Conservation (phyloP, 2,888 invertebrate genomes). For the Toxonevra muliebris region DNA sequence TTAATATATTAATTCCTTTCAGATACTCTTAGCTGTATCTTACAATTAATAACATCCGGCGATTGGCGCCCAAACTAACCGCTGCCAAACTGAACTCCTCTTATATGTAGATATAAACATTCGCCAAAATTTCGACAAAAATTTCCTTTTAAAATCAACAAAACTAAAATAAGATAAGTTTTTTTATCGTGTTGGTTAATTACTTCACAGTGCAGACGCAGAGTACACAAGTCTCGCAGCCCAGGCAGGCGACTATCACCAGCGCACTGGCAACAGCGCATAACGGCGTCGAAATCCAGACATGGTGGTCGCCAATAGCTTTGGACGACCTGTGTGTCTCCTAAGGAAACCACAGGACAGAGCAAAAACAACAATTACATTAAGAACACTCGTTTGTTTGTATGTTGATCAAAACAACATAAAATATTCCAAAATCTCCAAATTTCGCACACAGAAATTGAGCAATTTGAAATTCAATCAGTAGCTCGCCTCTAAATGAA, state of each 20-base stretch:
- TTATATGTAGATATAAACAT: slow-evolving; percentile 4
- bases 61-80: slow-evolving; percentile 30
- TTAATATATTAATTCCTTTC: no score
- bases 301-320: slow-evolving; percentile 21
- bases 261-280: slow-evolving; percentile 4
- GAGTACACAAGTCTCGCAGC: slow-evolving; percentile 15
- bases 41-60: slow-evolving; percentile 54
- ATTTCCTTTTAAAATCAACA: no score
- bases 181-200: slow-evolving; percentile 33
- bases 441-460: slow-evolving; percentile 55
- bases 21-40: no score
- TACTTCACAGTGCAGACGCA: slow-evolving; percentile 25
- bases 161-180: not conserved
- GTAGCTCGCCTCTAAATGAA: slow-evolving; percentile 54
- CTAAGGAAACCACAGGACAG: not conserved
- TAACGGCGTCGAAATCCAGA: slow-evolving; percentile 10
- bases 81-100: not conserved
- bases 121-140: slow-evolving; percentile 27
- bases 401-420: slow-evolving; percentile 10
- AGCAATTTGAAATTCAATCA: slow-evolving; percentile 67
- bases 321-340: not conserved
- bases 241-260: no score
- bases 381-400: not conserved
- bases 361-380: not conserved
- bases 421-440: not conserved